Evolutionary conservation across 1,140 invertebrate genomes (phyloP), one percentile per base, ranked within the genome.

Genomic region (Lucilia sericata): DNA sequence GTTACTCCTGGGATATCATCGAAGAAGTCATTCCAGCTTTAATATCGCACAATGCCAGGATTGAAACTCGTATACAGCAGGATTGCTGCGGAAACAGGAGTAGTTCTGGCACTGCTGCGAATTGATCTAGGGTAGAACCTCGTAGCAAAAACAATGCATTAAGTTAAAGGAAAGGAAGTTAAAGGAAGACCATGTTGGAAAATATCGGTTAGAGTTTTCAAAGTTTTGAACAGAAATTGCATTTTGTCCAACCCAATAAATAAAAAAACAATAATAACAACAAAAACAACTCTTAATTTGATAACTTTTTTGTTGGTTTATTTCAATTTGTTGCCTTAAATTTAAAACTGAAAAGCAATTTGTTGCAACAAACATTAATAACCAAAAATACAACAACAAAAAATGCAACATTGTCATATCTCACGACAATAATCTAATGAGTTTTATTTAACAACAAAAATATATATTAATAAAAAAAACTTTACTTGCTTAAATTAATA

Each of bases 361-460:
- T 80, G 76, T 80, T 80, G 76, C 76, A 80, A 80, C 42, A 21
- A 80, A 49, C 76, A 80, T 49, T 49, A 25, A 49, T n/a, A 49
- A 78, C 12, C 25, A 75, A 17, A 75, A 14, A 17, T 30, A 47
- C 75, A 30, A n/a, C 17, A 60, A n/a, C 55, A 42, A 80, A 80
- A 80, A 80, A 49, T 13, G 4, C 42, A 80, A 80, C 76, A 80
- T 80, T 80, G 76, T 49, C 76, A 80, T 80, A 80, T 80, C 76
- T 80, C 76, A 80, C 76, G 76, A 80, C 76, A 80, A 80, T 80
- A 80, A 80, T 80, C 76, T 80, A 80, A 80, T 80, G 47, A 80
- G 76, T 51, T 80, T 80, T 80, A 80, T 49, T 80, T 49, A 80
- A 80, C n/a, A 80, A 80, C 10, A 49, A 80, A 47, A 25, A 17